A percentile compares a stretch with the other conserved stretches of the same genome.
Evolutionary conservation across 2,888 invertebrate genomes (phyloP).

Genomic region (Ptychoptera contaminata): DNA sequence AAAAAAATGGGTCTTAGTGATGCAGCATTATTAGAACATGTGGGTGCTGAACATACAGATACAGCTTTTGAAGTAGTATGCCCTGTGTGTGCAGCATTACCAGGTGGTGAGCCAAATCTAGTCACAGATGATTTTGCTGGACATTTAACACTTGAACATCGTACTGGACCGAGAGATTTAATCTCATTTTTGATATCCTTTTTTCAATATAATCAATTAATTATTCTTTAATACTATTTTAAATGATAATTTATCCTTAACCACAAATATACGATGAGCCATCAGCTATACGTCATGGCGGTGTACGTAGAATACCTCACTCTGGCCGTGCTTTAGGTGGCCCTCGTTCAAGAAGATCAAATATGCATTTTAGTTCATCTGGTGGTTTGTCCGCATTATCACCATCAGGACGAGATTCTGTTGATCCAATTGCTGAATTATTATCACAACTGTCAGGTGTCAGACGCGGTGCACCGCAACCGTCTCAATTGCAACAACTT

Average conservation of each 20-base stretch:
- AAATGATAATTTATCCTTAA: conserved; percentile 33
- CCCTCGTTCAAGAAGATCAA: conserved; percentile 68
- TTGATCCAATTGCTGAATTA: conserved; percentile 93
- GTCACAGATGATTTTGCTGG: conserved; percentile 96
- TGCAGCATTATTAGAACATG: conserved; percentile 78
- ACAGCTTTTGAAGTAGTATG: conserved; percentile 91
- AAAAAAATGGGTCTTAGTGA: conserved; percentile 94
- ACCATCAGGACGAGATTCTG: conserved; percentile 77
- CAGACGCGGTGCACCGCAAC: conserved; percentile 45
- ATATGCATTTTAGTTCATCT: conserved; percentile 90
- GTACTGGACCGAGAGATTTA: conserved; percentile 75
- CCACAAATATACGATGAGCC: conserved; percentile 62
- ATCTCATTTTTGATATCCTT: conserved; percentile 78
- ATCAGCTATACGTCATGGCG: conserved; percentile 56
- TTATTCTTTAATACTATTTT: background rate
- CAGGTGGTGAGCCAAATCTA: conserved; percentile 93
- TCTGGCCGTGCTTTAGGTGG: conserved; percentile 57
- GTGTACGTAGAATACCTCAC: conserved; percentile 67
- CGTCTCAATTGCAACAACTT: conserved; percentile 77
- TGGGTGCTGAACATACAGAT: conserved; percentile 81
- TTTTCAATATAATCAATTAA: conserved; percentile 20
- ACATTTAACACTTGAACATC: conserved; percentile 89
- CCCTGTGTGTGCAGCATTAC: conserved; percentile 91
- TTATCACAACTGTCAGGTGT: conserved; percentile 91
- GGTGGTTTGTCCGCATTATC: conserved; percentile 72